Conservation (phyloP, 2,113 vertebrate species). For the cat (Felis catus) region DNA sequence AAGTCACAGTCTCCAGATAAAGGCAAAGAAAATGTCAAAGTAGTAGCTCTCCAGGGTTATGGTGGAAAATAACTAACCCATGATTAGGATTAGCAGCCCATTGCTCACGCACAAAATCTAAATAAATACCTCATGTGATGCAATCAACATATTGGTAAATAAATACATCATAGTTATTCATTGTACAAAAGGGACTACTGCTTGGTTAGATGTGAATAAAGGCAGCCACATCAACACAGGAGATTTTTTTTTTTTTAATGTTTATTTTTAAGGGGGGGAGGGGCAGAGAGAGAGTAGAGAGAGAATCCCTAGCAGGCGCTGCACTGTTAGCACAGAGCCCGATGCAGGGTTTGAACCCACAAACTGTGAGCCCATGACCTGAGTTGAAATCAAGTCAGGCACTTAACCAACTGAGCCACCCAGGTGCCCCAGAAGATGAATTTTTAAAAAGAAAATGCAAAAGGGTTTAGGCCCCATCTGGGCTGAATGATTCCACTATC, state of each 20-base stretch:
- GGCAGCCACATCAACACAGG: not conserved
- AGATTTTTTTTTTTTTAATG: not conserved
- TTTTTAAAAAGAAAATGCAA: not conserved
- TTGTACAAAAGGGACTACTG: not conserved
- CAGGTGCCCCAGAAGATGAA: not conserved
- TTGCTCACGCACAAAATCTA: not conserved
- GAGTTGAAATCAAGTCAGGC: too few species aligned
- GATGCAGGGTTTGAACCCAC: too few species aligned
- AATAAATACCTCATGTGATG: not conserved
- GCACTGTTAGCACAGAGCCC: too few species aligned
- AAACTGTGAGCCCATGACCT: too few species aligned
- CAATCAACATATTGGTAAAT: not conserved
- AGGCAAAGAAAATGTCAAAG: not conserved
- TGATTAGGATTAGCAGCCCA: not conserved
- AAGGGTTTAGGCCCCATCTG: conserved; percentile 3
- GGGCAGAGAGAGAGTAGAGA: too few species aligned
- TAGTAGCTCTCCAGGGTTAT: not conserved
- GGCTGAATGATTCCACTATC: conserved; percentile 17
- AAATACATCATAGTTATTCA: not conserved
- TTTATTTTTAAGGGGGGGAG: too few species aligned
- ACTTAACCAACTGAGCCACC: too few species aligned
- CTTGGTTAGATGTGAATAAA: not conserved
- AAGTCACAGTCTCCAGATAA: conserved; percentile 56
- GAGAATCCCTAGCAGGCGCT: too few species aligned
- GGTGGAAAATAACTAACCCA: not conserved